Conservation (phyloP, 2,888 invertebrate species). For the Pteria penguin region DNA sequence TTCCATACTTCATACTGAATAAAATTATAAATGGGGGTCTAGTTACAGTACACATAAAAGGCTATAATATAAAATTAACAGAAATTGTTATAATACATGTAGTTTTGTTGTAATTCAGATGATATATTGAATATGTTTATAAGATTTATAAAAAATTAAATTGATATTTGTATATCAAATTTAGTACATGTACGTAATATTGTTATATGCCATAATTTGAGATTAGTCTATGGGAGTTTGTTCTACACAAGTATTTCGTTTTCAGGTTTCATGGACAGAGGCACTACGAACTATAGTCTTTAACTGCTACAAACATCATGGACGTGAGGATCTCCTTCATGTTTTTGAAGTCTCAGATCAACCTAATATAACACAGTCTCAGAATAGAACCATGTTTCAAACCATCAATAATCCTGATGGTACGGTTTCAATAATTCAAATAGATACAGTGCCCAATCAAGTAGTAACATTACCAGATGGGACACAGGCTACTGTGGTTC, state of each 20-base stretch:
- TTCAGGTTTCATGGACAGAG: slow-evolving; percentile 97
- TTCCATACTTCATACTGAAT: too few relatives aligned
- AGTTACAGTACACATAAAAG: too few relatives aligned
- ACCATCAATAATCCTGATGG: slow-evolving; percentile 98
- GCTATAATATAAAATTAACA: too few relatives aligned
- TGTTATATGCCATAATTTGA: too few relatives aligned
- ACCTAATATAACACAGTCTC: neutral
- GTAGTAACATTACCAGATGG: slow-evolving; percentile 91
- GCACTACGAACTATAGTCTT: slow-evolving; percentile 96
- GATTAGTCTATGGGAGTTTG: too few relatives aligned
- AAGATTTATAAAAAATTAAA: too few relatives aligned
- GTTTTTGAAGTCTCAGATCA: slow-evolving; percentile 87
- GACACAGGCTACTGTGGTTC: slow-evolving; percentile 94
- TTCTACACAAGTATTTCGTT: slow-evolving; percentile 38
- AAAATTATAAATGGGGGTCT: too few relatives aligned
- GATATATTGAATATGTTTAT: too few relatives aligned
- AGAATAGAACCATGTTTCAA: slow-evolving; percentile 90
- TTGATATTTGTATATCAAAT: too few relatives aligned
- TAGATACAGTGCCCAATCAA: slow-evolving; percentile 65
- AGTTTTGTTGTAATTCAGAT: too few relatives aligned
- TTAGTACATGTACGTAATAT: too few relatives aligned
- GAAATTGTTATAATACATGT: too few relatives aligned
- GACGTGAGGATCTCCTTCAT: slow-evolving; percentile 95
- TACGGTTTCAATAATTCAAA: slow-evolving; percentile 95
- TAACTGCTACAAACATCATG: slow-evolving; percentile 98